Conservation (phyloP, 2,888 invertebrate genomes). For the Drosophila yooni region DNA sequence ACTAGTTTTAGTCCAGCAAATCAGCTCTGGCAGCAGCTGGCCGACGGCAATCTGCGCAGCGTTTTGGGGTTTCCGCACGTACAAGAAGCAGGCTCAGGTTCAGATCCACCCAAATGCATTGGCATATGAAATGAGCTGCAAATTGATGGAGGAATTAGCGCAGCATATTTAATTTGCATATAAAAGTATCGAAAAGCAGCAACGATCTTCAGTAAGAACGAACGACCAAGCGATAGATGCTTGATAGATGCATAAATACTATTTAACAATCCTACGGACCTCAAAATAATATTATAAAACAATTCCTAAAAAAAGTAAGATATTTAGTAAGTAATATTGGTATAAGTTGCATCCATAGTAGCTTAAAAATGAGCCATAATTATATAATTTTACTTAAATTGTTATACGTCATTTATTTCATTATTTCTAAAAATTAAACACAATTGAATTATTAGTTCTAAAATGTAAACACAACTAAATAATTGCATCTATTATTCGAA, state of each 20-base stretch:
- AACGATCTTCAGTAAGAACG: slow-evolving; percentile 6
- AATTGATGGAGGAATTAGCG: slow-evolving; percentile 81
- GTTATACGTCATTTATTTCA: background rate
- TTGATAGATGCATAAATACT: background rate
- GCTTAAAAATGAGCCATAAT: background rate
- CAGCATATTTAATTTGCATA: slow-evolving; percentile 72
- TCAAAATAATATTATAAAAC: background rate
- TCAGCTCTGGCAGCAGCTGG: slow-evolving; percentile 24
- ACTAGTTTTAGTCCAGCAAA: slow-evolving; percentile 50
- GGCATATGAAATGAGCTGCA: slow-evolving; percentile 80
- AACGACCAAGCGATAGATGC: background rate
- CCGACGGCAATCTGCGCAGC: slow-evolving; percentile 61
- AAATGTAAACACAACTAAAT: background rate
- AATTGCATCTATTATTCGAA: background rate
- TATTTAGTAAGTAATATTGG: background rate
- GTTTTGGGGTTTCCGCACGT: slow-evolving; percentile 63
- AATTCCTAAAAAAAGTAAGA: accelerated
- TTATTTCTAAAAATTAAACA: background rate
- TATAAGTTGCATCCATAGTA: background rate
- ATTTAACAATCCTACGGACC: background rate
- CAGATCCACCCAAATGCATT: slow-evolving; percentile 62
- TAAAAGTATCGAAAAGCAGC: slow-evolving; percentile 25
- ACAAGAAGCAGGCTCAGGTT: slow-evolving; percentile 8
- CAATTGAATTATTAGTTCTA: background rate
- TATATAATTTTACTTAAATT: background rate